Evolutionary conservation across 2,888 invertebrate species (phyloP).

Genomic region (Gnatocerus cornutus): DNA sequence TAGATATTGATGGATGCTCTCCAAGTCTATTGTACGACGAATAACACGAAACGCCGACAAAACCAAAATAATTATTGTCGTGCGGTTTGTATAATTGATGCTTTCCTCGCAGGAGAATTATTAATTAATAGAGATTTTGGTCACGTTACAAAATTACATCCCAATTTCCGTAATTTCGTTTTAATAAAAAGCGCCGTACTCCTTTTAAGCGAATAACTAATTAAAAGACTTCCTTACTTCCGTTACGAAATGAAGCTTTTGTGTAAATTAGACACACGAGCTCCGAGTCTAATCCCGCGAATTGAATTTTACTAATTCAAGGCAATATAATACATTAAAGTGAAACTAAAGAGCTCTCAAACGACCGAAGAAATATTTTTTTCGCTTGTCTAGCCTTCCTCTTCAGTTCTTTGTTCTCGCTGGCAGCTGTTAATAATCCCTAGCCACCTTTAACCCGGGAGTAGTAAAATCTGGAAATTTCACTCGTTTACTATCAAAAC

Average conservation of each 20-base stretch:
- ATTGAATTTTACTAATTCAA: conserved; percentile 45
- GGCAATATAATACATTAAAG: conserved; percentile 35
- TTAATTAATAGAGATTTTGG: conserved; percentile 38
- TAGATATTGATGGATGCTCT: not conserved
- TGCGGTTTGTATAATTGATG: not conserved
- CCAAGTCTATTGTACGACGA: not conserved
- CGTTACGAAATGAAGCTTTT: conserved; percentile 40
- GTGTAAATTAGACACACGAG: conserved; percentile 43
- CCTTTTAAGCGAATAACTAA: conserved; percentile 44
- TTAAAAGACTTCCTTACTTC: conserved; percentile 43
- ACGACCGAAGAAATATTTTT: conserved; percentile 35
- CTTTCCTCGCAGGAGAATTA: conserved; percentile 14
- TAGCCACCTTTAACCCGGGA: conserved; percentile 27
- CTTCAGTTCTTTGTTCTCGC: conserved; percentile 39
- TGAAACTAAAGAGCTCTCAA: conserved; percentile 35
- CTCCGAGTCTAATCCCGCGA: conserved; percentile 36
- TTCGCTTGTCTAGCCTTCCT: conserved; percentile 27
- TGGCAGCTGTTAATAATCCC: conserved; percentile 40
- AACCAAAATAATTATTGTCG: too few relatives aligned
- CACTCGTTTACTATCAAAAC: too few relatives aligned
- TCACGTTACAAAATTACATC: conserved; percentile 34
- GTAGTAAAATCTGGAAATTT: too few relatives aligned
- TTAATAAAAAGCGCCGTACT: conserved; percentile 38
- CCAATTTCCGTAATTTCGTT: conserved; percentile 36
- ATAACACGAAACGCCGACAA: not conserved